These are phyloP conservation scores for Sinonovacula constricta DNA, from an alignment of 1,140 invertebrate species.

Conservation along the genomic window DNA sequence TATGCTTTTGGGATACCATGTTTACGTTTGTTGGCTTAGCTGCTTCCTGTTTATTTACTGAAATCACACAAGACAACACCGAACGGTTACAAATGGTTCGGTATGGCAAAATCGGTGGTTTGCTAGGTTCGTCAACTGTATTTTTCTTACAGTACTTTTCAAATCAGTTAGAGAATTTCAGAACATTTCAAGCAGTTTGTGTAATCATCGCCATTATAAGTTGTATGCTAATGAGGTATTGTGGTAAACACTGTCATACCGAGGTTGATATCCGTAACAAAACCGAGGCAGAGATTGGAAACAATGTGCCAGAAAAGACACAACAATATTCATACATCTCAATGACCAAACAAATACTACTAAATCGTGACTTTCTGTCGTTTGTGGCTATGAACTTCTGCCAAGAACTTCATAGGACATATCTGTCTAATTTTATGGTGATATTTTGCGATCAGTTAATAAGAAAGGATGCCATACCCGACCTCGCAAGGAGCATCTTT, in stretches of 20 bases:
- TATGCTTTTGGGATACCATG: conserved; percentile 79
- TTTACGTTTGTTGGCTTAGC: conserved; percentile 78
- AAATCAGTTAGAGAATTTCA: conserved; percentile 70
- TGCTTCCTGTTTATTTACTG: conserved; percentile 77
- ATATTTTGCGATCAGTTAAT: conserved; percentile 68
- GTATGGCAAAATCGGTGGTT: conserved; percentile 70
- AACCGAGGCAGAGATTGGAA: background rate
- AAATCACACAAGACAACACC: conserved; percentile 72
- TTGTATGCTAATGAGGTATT: conserved; percentile 65
- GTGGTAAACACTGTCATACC: conserved; percentile 69
- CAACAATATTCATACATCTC: conserved; percentile 52
- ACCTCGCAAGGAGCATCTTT: conserved; percentile 56
- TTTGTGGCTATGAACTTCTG: conserved; percentile 71
- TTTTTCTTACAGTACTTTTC: conserved; percentile 64
- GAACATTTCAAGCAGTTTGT: conserved; percentile 69
- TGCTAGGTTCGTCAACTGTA: conserved; percentile 66
- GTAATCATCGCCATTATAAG: conserved; percentile 67
- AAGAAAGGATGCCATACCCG: conserved; percentile 39
- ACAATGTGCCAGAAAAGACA: conserved; percentile 12
- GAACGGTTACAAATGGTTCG: conserved; percentile 74
- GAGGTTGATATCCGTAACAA: conserved; percentile 62
- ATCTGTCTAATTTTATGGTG: conserved; percentile 63
- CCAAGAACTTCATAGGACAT: conserved; percentile 65
- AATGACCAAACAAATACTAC: conserved; percentile 61
- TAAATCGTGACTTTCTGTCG: conserved; percentile 63